Evolutionary conservation across 2,113 vertebrate genomes (phyloP).

Genomic region (Gambusia holbrooki): DNA sequence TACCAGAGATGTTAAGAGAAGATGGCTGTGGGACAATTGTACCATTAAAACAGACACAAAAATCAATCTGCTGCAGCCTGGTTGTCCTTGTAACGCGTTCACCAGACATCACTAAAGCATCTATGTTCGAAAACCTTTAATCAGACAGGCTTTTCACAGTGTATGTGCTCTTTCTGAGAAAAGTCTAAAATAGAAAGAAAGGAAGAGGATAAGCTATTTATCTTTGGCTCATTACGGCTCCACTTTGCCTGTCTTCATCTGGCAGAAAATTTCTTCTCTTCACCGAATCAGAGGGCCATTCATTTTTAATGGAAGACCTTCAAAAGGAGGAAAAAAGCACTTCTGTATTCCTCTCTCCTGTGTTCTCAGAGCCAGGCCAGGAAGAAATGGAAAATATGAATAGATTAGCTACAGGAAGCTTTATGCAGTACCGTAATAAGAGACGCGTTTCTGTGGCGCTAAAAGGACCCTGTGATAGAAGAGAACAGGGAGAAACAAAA

Average conservation of each 20-base stretch:
- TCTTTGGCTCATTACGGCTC: constrained; percentile 30
- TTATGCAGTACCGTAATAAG: background rate
- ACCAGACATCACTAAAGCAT: constrained; percentile 45
- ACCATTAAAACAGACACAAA: constrained; percentile 14
- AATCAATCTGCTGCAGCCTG: constrained; percentile 4
- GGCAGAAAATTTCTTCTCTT: constrained; percentile 38
- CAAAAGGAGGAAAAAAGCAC: background rate
- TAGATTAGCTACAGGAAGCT: constrained; percentile 49
- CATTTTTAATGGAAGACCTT: constrained; percentile 69
- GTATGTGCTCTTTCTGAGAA: constrained; percentile 20
- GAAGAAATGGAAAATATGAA: constrained; percentile 53
- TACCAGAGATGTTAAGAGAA: constrained; percentile 7
- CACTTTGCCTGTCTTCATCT: constrained; percentile 33
- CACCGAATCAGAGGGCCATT: constrained; percentile 54
- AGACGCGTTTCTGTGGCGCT: constrained; percentile 32
- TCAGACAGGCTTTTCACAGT: constrained; percentile 10
- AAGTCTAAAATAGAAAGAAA: constrained; percentile 41
- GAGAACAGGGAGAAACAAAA: constrained; percentile 7
- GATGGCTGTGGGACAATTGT: constrained; percentile 7
- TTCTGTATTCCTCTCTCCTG: constrained; percentile 5
- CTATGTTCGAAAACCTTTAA: constrained; percentile 33
- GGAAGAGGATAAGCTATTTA: constrained; percentile 43
- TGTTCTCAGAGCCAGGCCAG: constrained; percentile 44
- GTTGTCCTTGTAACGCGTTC: constrained; percentile 8
- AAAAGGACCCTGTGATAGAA: constrained; percentile 17